Evolutionary conservation across 1,140 invertebrate genomes (phyloP), one percentile per base, ranked within the genome.

Genomic region (Lucilia sericata): DNA sequence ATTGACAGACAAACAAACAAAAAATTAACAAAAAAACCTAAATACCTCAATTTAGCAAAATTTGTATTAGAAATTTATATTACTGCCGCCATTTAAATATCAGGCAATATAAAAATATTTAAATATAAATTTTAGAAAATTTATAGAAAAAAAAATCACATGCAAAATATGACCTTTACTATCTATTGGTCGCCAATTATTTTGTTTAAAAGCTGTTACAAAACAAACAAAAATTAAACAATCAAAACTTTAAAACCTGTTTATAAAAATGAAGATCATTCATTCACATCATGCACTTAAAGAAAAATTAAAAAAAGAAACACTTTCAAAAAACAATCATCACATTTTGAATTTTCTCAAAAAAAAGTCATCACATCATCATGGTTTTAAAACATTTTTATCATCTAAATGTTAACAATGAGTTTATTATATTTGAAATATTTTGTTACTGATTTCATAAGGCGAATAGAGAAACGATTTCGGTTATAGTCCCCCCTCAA

Each of bases 21-120:
- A 80, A 49, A 80, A 51, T 19, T 49, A 51, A 80, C 76, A 80
- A 80, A 80, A 80, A 80, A 80, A 78, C 75, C 75, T 78, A 78
- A 78, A 80, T 80, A 80, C 76, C 76, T 80, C 76, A 80, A 80
- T 80, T 80, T 80, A 80, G 76, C 76, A 80, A 80, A 80, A 80
- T 80, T 80, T 80, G 76, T 80, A 80, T 80, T 80, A 49, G 21
- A 80, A 80, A 80, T 80, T 80, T 80, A 49, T 80, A 80, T 25
- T 49, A 80, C 76, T 80, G 76, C 76, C 76, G 21, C 42, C 76
- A 42, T 8, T 10, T 17, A 21, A 80, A 49, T 80, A 80, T 49
- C 42, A 25, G 65, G 65, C 65, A 70, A 42, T 8, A 42, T 42
- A 42, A 70, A 70, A 70, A 70, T 70, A 70, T 25, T 70, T 25